Base-by-base conservation (phyloP, 2,888 invertebrate genomes). In the Carabus problematicus region DNA sequence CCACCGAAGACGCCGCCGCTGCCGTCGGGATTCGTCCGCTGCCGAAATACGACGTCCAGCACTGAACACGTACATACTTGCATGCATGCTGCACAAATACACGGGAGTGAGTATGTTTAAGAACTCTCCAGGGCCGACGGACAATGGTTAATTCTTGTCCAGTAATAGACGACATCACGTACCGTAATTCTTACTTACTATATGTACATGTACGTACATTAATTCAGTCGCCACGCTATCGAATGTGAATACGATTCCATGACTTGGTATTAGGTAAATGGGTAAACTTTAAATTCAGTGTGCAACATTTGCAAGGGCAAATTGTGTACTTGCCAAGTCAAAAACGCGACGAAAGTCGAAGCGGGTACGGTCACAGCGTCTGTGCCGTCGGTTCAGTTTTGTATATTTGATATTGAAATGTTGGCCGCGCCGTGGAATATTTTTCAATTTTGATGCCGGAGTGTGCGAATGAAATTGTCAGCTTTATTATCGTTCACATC, bases 361-460 rank as follows among this genome's bases (percentile, higher is more conserved):
- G n/a, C n/a, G 18, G n/a, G 19, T 9, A 52, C 12, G 52, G 16
- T 52, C 16, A 52, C 16, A 52, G n/a, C 29, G 29, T 29, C 29
- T 29, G n/a, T n/a, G 2, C 29, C 6, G 2, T 29, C 29, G 29
- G 29, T 29, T 29, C 29, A 29, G 29, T 2, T 45, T 45, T 14
- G n/a, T 14, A 6, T 45, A 45, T 45, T 39, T 56, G 56, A 56
- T 29, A 56, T 56, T 56, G 56, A 56, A 56, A 56, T 56, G 40
- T 56, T n/a, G 29, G 29, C 18, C 29, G 18, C 12, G 12, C 52
- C 52, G 52, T 52, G 9, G 29, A 59, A 66, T 41, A 69, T 69
- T 69, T 69, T 69, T 62, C 69, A 69, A 69, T 69, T 69, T 55
- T 69, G 67, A 67, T 60, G 67, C n/a, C 41, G 54, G 54, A 67